Base-by-base conservation (phyloP, 2,888 invertebrate species). In the Cosmia pyralina region DNA sequence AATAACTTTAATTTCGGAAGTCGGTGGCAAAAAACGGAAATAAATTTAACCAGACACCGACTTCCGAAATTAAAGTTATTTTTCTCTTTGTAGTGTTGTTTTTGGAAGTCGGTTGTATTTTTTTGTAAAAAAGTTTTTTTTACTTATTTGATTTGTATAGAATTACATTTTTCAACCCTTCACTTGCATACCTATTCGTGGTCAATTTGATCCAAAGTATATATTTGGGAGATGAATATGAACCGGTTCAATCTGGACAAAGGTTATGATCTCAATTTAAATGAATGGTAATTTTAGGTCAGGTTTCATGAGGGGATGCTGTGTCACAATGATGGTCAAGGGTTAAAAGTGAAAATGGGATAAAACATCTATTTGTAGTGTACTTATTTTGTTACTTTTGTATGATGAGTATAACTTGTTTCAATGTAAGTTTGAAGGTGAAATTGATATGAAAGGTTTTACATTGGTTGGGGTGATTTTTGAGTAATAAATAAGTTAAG, bases 211-310 rank as follows among this genome's bases (percentile, higher is more conserved):
- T 65, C 69, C 22, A 53, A 17, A 44, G 6, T 34, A 38, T 38
- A 66, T 38, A 74, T 71, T n/a, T n/a, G n/a, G n/a, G 75, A 77
- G 88, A 87, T 81, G 55, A 75, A 84, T 76, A 53, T 62, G 22
- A 84, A 86, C 86, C 76, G 77, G 86, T 86, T 46, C 7, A 28
- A 69, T 46, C 52, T 64, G 48, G 52, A 65, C 28, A 80, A 70
- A 80, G 82, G 81, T 81, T 53, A 77, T 44, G 64, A 77, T 72
- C 73, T 75, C 71, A 58, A 68, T 79, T 59, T n/a, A 58, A 55
- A 53, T 50, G 17, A 44, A 52, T 67, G 66, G 83, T 69, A 10
- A 72, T 50, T 71, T 60, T 8, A 67, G 66, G 73, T 82, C 63
- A 77, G 22, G 13, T 70, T 68, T 64, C 44, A 59, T 50, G 11